These are phyloP conservation scores for Puntigrus tetrazona DNA, from an alignment of 2,113 vertebrate genomes.

Conservation along the genomic window DNA sequence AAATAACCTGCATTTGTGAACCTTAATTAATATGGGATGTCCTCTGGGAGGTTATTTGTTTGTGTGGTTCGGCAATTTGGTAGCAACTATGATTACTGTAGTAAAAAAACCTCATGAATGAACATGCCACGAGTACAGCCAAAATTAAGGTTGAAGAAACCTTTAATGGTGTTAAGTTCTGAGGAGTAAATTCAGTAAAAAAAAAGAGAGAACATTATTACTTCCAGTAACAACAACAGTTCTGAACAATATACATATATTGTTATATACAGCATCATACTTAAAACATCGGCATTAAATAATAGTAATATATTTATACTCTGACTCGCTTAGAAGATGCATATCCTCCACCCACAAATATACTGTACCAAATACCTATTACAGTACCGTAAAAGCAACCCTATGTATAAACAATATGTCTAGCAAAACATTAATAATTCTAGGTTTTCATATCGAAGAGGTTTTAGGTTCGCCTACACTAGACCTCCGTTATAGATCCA, in stretches of 20 bases:
- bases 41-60: neutral
- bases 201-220: conserved; percentile 50
- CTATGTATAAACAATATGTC: conserved; percentile 23
- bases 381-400: conserved; percentile 48
- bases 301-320: conserved; percentile 70
- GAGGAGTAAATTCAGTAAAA: conserved; percentile 62
- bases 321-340: neutral
- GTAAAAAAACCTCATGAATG: neutral
- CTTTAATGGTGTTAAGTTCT: conserved; percentile 70
- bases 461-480: neutral
- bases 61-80: neutral
- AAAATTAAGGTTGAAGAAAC: conserved; percentile 44
- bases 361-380: conserved; percentile 33
- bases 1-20: neutral
- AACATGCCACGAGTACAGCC: neutral
- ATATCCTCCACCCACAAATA: conserved; percentile 40
- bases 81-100: neutral
- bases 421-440: neutral
- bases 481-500: conserved; percentile 16
- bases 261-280: conserved; percentile 77
- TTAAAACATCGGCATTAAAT: conserved; percentile 78
- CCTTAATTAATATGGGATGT: neutral
- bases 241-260: conserved; percentile 70
- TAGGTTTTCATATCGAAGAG: conserved; percentile 7
- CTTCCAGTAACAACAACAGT: conserved; percentile 54